Evolutionary conservation across 1,140 invertebrate genomes (phyloP).

Genomic region (Xylocopa sonorina): DNA sequence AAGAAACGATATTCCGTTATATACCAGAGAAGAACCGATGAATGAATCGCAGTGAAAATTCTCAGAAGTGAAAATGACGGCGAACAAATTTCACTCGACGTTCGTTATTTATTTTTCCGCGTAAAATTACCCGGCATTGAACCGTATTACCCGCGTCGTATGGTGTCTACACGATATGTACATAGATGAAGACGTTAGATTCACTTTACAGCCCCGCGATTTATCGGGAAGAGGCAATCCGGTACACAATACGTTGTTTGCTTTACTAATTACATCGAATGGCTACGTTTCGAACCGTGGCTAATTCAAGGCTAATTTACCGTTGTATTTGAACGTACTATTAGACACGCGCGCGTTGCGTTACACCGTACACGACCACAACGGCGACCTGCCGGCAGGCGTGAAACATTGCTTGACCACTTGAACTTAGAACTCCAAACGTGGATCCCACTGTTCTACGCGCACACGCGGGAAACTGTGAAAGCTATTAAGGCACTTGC

Average conservation of each 20-base stretch:
- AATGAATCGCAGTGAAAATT: no score
- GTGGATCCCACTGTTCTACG: constrained; percentile 29
- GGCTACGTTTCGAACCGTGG: constrained; percentile 19
- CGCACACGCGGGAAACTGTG: no score
- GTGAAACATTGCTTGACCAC: constrained; percentile 55
- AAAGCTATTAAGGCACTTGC: no score
- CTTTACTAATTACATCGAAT: constrained; percentile 35
- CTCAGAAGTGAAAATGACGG: no score
- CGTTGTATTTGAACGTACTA: constrained; percentile 63
- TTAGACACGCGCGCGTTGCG: constrained; percentile 59
- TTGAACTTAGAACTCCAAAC: constrained; percentile 68
- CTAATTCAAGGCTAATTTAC: constrained; percentile 61
- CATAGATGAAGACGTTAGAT: background rate
- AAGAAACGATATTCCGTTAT: no score
- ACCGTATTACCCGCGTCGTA: no score
- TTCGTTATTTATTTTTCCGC: background rate
- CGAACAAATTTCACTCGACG: no score
- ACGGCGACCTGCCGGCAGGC: constrained; percentile 40
- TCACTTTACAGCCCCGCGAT: background rate
- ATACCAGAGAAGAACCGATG: no score
- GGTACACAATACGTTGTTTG: constrained; percentile 18
- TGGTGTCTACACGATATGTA: no score
- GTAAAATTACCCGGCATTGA: background rate
- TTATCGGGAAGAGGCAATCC: constrained; percentile 16
- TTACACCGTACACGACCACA: constrained; percentile 32